Conservation (phyloP, 30 jellyfish, hydroid and myxozoan genomes). For the Phacellophora camtschatica region DNA sequence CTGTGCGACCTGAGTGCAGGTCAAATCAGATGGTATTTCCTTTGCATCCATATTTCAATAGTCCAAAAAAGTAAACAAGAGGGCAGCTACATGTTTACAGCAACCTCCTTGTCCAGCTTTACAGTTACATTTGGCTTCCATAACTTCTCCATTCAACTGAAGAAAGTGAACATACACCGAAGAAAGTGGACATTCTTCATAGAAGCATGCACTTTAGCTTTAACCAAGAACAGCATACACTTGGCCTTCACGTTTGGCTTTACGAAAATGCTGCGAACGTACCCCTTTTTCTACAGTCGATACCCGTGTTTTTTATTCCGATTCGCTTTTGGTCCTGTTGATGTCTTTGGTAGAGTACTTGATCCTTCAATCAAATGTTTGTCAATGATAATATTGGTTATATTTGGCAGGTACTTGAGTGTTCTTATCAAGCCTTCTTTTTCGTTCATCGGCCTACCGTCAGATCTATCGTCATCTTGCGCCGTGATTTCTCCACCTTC, state of each 20-base stretch:
- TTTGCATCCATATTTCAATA: conserved; percentile 2
- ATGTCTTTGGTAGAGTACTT: no score
- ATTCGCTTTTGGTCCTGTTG: not conserved
- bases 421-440: not conserved
- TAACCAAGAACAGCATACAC: conserved; percentile 6
- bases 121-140: not conserved
- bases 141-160: conserved; percentile 1
- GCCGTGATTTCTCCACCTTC: no score
- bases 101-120: conserved; percentile 57
- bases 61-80: conserved; percentile 28
- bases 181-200: not conserved
- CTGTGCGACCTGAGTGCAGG: conserved; percentile 37
- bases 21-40: conserved; percentile 12
- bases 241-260: not conserved
- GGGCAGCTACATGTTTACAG: conserved; percentile 60
- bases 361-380: not conserved
- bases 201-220: conserved; percentile 48
- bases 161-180: conserved; percentile 2
- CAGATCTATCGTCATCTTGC: no score
- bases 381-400: not conserved
- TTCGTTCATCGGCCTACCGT: no score
- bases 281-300: conserved; percentile 12
- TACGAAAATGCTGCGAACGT: not conserved
- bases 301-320: not conserved
- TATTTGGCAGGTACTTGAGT: not conserved